Base-by-base conservation (phyloP, 2,113 vertebrate species). In the Leptosomus discolor region DNA sequence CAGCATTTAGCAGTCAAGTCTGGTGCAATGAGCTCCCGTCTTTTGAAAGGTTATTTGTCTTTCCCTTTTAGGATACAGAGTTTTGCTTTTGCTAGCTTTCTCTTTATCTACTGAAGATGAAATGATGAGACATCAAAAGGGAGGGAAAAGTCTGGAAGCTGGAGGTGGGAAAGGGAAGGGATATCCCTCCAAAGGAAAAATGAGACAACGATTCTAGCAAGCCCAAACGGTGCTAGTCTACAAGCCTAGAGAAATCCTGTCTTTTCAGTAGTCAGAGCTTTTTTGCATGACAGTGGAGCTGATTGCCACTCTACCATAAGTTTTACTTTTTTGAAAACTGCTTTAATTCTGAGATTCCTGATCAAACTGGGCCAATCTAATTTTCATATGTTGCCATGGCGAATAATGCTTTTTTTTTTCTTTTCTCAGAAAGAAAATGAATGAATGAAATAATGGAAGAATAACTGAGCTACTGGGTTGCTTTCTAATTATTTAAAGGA, bases 371-470 rank as follows among this genome's bases (percentile, higher is more conserved):
- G 41, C 64, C 61, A 90, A 36, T 46, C 14, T 85, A 90, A 65
- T 94, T 71, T 96, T 94, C 60, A 85, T 78, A 87, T 0, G 3
- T 85, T 94, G 27, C 71, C 53, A 41, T 60, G 63, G 73, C 27
- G 34, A 96, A 87, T 94, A 91, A 92, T 46, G 61, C 3, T 67
- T 90, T 96, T 83, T 92, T 94, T 88, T 80, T 54, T 80, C 21
- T 58, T 82, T 84, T 89, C 48, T 94, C 30, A 48, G 74, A 93
- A 96, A 94, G 54, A 92, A 74, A 92, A 90, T 65, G 43, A 75
- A 32, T 67, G 50, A 80, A 87, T 37, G 48, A 96, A 95, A 85
- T 81, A 94, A 65, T 91, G 27, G 46, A 95, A 87, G 37, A 94
- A 74, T 0, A 0, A 34, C n/a, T 74, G 45, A 45, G 12, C 23